Evolutionary conservation across 2,797 vertebrate species (phyloP), one percentile per base, ranked within the genome.

Genomic region (Protonibea diacanthus): DNA sequence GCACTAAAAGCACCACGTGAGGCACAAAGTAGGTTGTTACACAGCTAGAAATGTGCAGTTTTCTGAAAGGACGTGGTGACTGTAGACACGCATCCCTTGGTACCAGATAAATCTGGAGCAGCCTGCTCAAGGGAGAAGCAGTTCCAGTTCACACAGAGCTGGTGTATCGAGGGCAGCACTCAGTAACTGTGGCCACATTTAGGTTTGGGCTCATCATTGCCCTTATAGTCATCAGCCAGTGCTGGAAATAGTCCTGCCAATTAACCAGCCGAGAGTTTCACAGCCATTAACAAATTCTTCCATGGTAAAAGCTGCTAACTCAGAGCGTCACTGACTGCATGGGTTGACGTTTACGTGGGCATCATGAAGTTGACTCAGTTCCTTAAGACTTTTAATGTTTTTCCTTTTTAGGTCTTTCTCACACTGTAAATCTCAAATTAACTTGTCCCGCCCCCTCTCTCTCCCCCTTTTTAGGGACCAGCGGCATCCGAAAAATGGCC

Each of bases 401-500:
- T 59, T n/a, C 9, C 14, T 29, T 33, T 33, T 3, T 33, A 4
- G 1, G 13, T 71, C n/a, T 65, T 61, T 10, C 0, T 72, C 12
- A 27, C 5, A 11, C 55, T 67, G 7, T 69, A 51, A 57, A 65
- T 87, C 11, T 33, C 7, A 52, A 29, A 70, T 53, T 25, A 51
- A 82, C 27, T 25, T 73, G n/a, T 33, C 64, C 58, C 27, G 2
- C 3, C 33, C 29, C 29, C 25, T 3, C 25, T 27, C 25, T 3
- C 25, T 27, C 25, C 33, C 8, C 86, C 4, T 87, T 40, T 77
- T 79, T 6, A 96, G 96, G 95, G 82, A 90, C 93, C 80, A 95
- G 92, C 84, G 91, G 93, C 74, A 88, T 92, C 83, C 91, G 94
- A 71, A 96, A 95, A 93, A 93, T 94, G 92, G 92, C 93, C 55